These are phyloP conservation scores for Tetramorium parvispinum DNA, from an alignment of 1,140 invertebrate genomes.

Conservation along the genomic window DNA sequence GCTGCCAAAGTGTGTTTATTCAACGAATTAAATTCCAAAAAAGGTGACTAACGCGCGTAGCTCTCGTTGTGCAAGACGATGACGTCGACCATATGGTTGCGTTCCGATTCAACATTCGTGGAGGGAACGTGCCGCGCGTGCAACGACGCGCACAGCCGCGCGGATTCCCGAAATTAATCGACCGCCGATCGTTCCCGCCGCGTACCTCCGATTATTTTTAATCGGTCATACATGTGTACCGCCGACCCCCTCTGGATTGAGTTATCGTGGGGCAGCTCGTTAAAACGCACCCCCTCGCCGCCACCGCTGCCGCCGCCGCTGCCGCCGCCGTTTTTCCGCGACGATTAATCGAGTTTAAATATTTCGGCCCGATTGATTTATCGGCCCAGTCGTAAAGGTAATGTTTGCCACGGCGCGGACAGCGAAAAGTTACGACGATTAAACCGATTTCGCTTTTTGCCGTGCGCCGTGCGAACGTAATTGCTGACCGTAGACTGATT, in stretches of 20 bases:
- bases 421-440: constrained; percentile 63
- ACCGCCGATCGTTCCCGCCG: constrained; percentile 53
- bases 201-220: constrained; percentile 70
- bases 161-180: constrained; percentile 63
- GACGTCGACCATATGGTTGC: background rate
- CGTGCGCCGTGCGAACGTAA: constrained; percentile 22
- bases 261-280: constrained; percentile 62
- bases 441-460: constrained; percentile 55
- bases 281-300: constrained; percentile 50
- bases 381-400: constrained; percentile 55
- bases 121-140: constrained; percentile 27
- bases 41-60: too few relatives aligned
- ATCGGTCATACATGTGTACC: constrained; percentile 62
- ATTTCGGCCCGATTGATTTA: constrained; percentile 66
- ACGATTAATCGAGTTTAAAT: constrained; percentile 72
- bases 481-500: constrained; percentile 58
- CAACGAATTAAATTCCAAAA: constrained; percentile 24
- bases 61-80: constrained; percentile 27
- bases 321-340: constrained; percentile 65
- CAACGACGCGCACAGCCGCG: constrained; percentile 25
- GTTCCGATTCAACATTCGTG: constrained; percentile 9
- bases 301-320: background rate
- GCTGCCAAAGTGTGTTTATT: background rate
- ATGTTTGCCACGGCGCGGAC: constrained; percentile 60
- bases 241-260: constrained; percentile 43